These are phyloP conservation scores for Lepidochrysops patricia DNA, from an alignment of 2,888 invertebrate genomes.

Conservation along the genomic window DNA sequence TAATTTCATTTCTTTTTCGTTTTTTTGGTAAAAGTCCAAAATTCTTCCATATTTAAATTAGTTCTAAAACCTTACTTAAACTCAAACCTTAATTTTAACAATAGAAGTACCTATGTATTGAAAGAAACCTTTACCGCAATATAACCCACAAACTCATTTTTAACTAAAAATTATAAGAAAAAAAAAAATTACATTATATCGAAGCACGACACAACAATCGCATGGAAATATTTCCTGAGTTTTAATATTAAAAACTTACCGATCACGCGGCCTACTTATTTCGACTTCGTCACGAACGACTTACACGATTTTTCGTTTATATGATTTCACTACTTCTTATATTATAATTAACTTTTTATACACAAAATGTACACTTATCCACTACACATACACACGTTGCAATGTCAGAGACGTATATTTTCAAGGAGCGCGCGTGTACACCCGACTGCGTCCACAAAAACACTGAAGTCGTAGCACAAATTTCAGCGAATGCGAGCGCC, in stretches of 20 bases:
- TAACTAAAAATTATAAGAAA: neutral
- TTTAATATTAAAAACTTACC: neutral
- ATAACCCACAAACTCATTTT: neutral
- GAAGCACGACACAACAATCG: neutral
- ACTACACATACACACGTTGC: neutral
- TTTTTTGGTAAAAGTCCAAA: no score
- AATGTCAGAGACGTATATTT: neutral
- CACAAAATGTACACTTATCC: constrained; percentile 1
- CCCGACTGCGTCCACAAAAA: neutral
- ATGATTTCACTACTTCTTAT: neutral
- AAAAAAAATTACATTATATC: neutral
- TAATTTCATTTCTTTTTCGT: no score
- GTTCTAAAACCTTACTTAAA: no score
- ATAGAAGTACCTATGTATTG: no score
- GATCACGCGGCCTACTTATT: constrained; percentile 7
- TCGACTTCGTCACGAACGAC: neutral
- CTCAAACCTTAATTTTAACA: no score
- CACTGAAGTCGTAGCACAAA: neutral
- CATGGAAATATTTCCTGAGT: neutral
- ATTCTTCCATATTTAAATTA: no score
- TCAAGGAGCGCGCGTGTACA: neutral
- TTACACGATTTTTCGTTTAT: neutral
- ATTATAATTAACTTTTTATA: neutral
- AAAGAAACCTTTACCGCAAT: neutral
- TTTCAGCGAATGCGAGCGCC: neutral